Base-by-base conservation (phyloP, 23 tunicate species). In the Ascidia mentula region DNA sequence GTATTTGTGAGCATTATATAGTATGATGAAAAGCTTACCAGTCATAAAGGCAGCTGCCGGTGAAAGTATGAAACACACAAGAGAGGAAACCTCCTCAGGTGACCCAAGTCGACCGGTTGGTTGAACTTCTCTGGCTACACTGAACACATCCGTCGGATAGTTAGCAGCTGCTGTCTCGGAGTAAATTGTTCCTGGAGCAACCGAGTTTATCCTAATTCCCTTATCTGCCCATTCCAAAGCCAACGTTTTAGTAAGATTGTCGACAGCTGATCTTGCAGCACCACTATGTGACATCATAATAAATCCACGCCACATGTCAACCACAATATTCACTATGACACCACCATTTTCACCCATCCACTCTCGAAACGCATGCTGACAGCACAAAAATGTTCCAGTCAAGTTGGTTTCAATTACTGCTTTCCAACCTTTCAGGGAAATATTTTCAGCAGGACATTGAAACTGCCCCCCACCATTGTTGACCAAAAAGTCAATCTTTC, bases 401-500 rank as follows among this genome's bases (percentile, higher is more conserved):
- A 96, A 74, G 73, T 96, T 96, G 31, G 99, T 96, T 60, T 96
- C 99, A 4, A 96, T 72, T 8, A 96, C 99, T 36, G 99, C 99
- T 79, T 90, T 82, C 91, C 95, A 96, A 18, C 99, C 99, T 72
- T 89, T 86, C 35, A 76, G 6, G 5, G 86, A 45, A 37, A 96
- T 86, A 61, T 79, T 76, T 46, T 96, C 90, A 28, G 99, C 99
- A 34, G 84, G 80, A 32, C 80, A 65, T 71, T 74, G 78, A 73
- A 96, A 96, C 78, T 96, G 99, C 1, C 99, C 99, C 6, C 99
- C 99, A 38, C 92, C 97, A 83, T 90, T 96, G 75, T 96, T 96
- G 22, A 96, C 92, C 8, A 96, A 72, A 40, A 42, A 92, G 60
- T 96, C 96, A 18, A 96, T 59, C 76, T 88, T 87, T 40, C 97